Conservation (phyloP, 1,140 invertebrate species). For the Drosophila pallidifrons region DNA sequence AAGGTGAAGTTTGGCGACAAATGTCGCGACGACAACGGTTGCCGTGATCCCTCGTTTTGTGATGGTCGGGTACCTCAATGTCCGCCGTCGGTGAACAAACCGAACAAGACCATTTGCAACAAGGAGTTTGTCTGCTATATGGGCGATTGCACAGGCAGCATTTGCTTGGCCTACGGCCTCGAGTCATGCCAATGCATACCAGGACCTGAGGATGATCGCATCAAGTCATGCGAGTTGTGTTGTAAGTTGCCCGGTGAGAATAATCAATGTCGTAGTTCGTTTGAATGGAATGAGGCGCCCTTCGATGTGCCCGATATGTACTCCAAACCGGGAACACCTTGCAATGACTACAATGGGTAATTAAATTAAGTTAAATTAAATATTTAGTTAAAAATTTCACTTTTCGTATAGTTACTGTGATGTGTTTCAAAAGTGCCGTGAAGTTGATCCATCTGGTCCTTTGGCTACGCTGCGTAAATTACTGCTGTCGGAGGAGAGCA, state of each 20-base stretch:
- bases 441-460: slow-evolving; percentile 98
- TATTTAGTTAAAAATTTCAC: background rate
- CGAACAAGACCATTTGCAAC: slow-evolving; percentile 97
- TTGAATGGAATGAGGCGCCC: slow-evolving; percentile 94
- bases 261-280: slow-evolving; percentile 93
- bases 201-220: slow-evolving; percentile 90
- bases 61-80: slow-evolving; percentile 93
- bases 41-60: slow-evolving; percentile 95
- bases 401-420: slow-evolving; percentile 93
- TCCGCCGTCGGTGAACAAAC: slow-evolving; percentile 95
- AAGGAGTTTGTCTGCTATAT: slow-evolving; percentile 97
- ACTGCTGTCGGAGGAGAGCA: slow-evolving; percentile 94
- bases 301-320: slow-evolving; percentile 97
- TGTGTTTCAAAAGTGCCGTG: slow-evolving; percentile 98
- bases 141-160: slow-evolving; percentile 97
- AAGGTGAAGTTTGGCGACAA: slow-evolving; percentile 93
- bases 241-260: slow-evolving; percentile 94
- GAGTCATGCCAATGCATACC: slow-evolving; percentile 97
- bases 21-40: slow-evolving; percentile 97
- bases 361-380: background rate
- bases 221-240: slow-evolving; percentile 95
- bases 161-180: slow-evolving; percentile 96
- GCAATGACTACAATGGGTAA: slow-evolving; percentile 97
- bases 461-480: slow-evolving; percentile 94
- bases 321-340: slow-evolving; percentile 97